These are phyloP conservation scores for Adineta ricciae DNA, from an alignment of 2,888 invertebrate genomes.

Conservation along the genomic window DNA sequence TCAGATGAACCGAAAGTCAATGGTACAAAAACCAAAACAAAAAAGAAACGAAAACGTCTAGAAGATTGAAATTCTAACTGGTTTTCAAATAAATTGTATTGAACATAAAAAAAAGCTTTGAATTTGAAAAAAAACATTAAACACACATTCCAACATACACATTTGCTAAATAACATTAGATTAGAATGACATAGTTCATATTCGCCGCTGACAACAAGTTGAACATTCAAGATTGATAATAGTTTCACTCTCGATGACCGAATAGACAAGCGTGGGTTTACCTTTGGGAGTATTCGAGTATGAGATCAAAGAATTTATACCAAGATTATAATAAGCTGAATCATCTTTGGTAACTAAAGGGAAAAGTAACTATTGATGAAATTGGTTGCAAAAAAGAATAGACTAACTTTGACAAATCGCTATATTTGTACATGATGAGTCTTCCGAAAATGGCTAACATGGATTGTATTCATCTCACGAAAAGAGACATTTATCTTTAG, in stretches of 20 bases:
- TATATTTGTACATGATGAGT: not conserved
- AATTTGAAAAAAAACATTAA: not conserved
- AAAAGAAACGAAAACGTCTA: not conserved
- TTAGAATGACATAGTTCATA: not conserved
- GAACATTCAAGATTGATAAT: not conserved
- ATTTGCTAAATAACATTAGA: not conserved
- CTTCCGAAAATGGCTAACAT: constrained; percentile 7
- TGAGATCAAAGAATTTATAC: not conserved
- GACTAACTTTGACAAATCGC: not conserved
- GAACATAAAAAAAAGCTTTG: not conserved
- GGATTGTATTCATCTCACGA: not conserved
- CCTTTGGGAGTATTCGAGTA: not conserved
- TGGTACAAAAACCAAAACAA: not conserved
- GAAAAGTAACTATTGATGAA: not conserved
- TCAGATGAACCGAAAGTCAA: not conserved
- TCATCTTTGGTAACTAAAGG: not conserved
- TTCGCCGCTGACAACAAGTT: not conserved
- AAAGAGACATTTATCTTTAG: not conserved
- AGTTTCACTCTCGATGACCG: not conserved
- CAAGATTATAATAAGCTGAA: not conserved
- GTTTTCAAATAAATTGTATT: not conserved
- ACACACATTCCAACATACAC: not conserved
- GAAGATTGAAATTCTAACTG: not conserved
- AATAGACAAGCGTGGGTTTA: not conserved
- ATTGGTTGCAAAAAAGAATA: not conserved